phyloP scores from a whole-genome alignment of 1,140 invertebrate species.

The Dendrolimus punctatus region DNA sequence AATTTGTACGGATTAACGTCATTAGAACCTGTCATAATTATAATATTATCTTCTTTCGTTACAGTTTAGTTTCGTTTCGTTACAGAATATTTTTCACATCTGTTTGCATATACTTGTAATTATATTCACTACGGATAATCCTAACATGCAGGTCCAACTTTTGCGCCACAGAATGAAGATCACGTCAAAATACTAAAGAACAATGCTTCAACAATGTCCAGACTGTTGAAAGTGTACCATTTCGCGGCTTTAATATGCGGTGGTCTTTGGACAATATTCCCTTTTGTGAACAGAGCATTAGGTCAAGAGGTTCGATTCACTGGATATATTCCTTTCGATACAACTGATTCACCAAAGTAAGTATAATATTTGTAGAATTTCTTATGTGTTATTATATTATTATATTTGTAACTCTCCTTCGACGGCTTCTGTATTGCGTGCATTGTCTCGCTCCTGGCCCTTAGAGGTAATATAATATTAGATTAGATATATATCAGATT shows the following conservation, averaged over 20 bases:
- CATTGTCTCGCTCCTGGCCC: too few species aligned
- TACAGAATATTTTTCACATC: too few species aligned
- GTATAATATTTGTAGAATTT: slow-evolving; percentile 9
- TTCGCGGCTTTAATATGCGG: slow-evolving; percentile 21
- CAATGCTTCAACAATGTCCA: slow-evolving; percentile 30
- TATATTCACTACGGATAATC: not conserved
- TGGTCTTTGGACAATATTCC: slow-evolving; percentile 29
- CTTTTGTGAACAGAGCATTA: slow-evolving; percentile 29
- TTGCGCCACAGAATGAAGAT: slow-evolving; percentile 23
- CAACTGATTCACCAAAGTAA: slow-evolving; percentile 25
- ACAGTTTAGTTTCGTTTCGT: too few species aligned
- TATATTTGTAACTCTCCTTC: too few species aligned
- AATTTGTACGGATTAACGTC: too few species aligned
- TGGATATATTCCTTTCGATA: slow-evolving; percentile 48
- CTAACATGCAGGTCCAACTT: slow-evolving; percentile 21
- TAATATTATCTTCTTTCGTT: too few species aligned
- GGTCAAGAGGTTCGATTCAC: slow-evolving; percentile 33
- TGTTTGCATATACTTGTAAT: slow-evolving; percentile 1
- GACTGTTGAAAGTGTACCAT: slow-evolving; percentile 31
- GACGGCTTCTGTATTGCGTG: too few species aligned
- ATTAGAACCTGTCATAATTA: too few species aligned
- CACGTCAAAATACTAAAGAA: slow-evolving; percentile 27
- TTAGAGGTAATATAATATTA: not conserved
- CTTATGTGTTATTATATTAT: not conserved
- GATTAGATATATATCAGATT: too few species aligned